Evolutionary conservation across 1,140 invertebrate species (phyloP).

Genomic region (silkworm (Bombyx mori)): DNA sequence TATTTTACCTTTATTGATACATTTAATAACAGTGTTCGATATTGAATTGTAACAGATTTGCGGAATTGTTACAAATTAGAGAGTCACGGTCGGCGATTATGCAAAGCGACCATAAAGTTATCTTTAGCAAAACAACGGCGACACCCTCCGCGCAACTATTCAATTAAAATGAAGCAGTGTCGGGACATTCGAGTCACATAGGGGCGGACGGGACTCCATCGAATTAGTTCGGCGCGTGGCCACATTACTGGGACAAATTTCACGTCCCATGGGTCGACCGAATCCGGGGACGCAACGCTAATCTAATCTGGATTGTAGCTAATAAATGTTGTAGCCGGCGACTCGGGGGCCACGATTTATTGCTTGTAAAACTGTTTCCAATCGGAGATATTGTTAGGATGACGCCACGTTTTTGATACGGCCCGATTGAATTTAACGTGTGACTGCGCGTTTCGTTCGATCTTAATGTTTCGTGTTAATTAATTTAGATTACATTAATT

Average conservation of each 20-base stretch:
- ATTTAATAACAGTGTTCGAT: no score
- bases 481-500: neutral
- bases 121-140: conserved; percentile 57
- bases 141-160: conserved; percentile 58
- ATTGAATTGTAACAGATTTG: conserved; percentile 46
- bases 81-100: conserved; percentile 55
- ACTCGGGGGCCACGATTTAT: conserved; percentile 60
- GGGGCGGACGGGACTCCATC: conserved; percentile 53
- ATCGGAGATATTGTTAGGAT: conserved; percentile 59
- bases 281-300: conserved; percentile 56
- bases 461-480: neutral
- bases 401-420: conserved; percentile 41
- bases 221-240: conserved; percentile 69
- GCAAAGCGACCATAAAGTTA: conserved; percentile 65
- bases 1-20: no score
- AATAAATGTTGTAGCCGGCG: conserved; percentile 65
- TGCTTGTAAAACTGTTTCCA: conserved; percentile 69
- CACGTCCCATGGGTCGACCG: conserved; percentile 40
- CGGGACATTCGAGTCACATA: conserved; percentile 64
- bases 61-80: conserved; percentile 59
- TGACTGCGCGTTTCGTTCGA: conserved; percentile 32
- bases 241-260: conserved; percentile 66
- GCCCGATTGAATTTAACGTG: conserved; percentile 60
- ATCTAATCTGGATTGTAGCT: conserved; percentile 68
- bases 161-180: conserved; percentile 66